phyloP scores from a whole-genome alignment of 2,113 vertebrate species.

The Melanerpes aurifrons region DNA sequence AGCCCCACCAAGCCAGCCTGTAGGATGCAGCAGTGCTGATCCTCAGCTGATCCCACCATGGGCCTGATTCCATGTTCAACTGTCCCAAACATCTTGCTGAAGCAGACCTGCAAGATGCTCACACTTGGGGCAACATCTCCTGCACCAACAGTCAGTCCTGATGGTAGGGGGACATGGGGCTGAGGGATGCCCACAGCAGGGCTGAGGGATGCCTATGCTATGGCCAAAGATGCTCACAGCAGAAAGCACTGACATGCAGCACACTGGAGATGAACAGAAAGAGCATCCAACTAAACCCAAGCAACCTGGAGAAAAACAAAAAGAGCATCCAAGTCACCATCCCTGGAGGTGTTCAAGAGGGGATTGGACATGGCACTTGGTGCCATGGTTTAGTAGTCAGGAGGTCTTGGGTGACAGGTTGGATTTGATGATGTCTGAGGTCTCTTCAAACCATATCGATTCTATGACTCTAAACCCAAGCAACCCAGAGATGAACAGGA shows the following conservation, averaged over 20 bases:
- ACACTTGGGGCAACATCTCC: background rate
- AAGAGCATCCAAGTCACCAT: no score
- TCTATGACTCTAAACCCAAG: no score
- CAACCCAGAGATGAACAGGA: background rate
- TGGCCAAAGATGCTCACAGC: accelerated
- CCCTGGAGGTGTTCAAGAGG: no score
- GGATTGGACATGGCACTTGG: no score
- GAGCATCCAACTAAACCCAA: background rate
- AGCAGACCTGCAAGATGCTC: background rate
- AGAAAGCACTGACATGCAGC: accelerated
- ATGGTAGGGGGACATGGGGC: accelerated
- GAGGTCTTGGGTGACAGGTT: no score
- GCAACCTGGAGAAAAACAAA: background rate
- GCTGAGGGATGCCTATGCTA: background rate
- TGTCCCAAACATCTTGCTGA: background rate
- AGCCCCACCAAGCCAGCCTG: accelerated
- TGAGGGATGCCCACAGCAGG: background rate
- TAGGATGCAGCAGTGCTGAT: background rate
- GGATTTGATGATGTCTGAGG: no score
- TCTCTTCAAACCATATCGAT: no score
- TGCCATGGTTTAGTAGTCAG: no score
- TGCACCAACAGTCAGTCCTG: accelerated
- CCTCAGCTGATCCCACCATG: accelerated
- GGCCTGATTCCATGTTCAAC: background rate
- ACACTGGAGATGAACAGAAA: background rate